Evolutionary conservation across 1,140 invertebrate genomes (phyloP).

Genomic region (Lordiphosa mommai): DNA sequence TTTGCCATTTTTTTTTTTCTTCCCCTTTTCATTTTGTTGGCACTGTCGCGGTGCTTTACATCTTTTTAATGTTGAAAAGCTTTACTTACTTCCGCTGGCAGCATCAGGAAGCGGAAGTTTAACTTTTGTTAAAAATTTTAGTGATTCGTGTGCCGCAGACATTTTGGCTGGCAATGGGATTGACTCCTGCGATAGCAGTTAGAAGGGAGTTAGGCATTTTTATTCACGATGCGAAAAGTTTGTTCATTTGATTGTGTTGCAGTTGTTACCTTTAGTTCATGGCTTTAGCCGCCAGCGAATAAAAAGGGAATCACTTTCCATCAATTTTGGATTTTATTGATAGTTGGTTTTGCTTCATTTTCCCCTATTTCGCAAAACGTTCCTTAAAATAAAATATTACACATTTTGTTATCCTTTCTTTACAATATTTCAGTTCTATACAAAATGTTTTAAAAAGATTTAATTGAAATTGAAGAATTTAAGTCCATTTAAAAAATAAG

Average conservation of each 20-base stretch:
- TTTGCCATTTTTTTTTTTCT: slow-evolving; percentile 26
- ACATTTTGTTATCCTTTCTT: too few species aligned
- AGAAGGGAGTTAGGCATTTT: background rate
- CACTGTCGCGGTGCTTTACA: slow-evolving; percentile 65
- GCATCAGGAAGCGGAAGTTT: slow-evolving; percentile 72
- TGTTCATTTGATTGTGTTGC: too few species aligned
- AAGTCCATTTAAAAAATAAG: too few species aligned
- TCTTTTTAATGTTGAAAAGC: slow-evolving; percentile 78
- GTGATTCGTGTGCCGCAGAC: slow-evolving; percentile 66
- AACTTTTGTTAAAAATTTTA: slow-evolving; percentile 76
- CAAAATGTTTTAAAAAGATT: too few species aligned
- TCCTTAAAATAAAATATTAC: too few species aligned
- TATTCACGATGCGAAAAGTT: slow-evolving; percentile 5
- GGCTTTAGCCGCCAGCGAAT: too few species aligned
- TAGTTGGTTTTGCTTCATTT: background rate
- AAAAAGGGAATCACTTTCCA: too few species aligned
- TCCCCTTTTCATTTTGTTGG: slow-evolving; percentile 33
- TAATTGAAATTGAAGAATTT: too few species aligned
- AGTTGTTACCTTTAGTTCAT: background rate
- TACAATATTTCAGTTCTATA: too few species aligned
- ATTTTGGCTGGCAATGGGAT: slow-evolving; percentile 23
- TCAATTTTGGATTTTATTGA: too few species aligned
- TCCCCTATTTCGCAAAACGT: background rate
- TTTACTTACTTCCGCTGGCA: slow-evolving; percentile 69
- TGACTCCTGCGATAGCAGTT: background rate